phyloP scores from a whole-genome alignment of 2,888 invertebrate species.

The Agrotis clavis region DNA sequence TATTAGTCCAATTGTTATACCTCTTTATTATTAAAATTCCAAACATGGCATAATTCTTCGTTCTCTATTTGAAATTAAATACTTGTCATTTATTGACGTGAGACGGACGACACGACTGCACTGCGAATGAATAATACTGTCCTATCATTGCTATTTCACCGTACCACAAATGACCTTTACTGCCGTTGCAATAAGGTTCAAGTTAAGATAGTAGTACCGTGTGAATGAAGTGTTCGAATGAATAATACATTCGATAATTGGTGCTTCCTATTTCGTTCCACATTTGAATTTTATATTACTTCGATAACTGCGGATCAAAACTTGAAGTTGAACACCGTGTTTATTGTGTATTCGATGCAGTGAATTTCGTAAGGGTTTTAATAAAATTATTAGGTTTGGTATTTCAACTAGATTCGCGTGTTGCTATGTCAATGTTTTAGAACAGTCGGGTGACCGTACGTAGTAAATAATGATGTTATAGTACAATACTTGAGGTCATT shows the following conservation, averaged over 20 bases:
- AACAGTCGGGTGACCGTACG: not conserved
- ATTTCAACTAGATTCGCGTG: conserved; percentile 1
- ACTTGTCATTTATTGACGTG: conserved; percentile 56
- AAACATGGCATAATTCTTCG: conserved; percentile 31
- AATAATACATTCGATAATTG: conserved; percentile 61
- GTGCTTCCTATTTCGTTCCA: conserved; percentile 52
- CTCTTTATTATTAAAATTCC: conserved; percentile 25
- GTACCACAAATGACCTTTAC: not conserved
- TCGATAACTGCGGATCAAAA: conserved; percentile 38
- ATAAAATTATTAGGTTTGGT: not conserved
- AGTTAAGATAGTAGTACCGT: not conserved
- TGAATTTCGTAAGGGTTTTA: conserved; percentile 8
- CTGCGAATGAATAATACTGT: conserved; percentile 55
- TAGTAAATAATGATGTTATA: not conserved
- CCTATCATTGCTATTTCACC: not conserved
- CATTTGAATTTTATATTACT: conserved; percentile 60
- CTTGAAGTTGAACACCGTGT: conserved; percentile 20
- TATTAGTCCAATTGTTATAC: conserved; percentile 4
- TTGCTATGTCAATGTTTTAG: not conserved
- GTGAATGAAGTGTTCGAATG: conserved; percentile 32
- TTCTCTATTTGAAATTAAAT: conserved; percentile 57
- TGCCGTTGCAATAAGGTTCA: not conserved
- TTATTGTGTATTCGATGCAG: conserved; percentile 24
- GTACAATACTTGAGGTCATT: not conserved
- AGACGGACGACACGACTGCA: conserved; percentile 40